Evolutionary conservation across 2,797 vertebrate species (phyloP), one percentile per base, ranked within the genome.

Genomic region (Crypturellus tataupa): DNA sequence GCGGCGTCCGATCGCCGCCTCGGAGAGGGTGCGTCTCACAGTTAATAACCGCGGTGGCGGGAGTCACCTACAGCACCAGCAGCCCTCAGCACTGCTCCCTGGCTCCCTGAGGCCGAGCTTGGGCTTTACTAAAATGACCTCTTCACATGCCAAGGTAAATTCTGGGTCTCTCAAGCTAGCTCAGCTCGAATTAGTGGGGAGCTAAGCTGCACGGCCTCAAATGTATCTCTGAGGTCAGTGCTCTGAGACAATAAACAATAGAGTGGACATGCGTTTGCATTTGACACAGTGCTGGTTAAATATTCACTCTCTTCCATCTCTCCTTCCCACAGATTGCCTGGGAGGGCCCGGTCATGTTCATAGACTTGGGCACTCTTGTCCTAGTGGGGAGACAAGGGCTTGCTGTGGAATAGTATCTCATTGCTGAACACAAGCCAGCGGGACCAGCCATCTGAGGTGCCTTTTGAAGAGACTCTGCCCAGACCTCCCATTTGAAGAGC

Each of bases 11-110:
- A 80, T 76, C 10, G 75, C 75, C 39, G 79, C 2, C 4, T 3
- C n/a, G 71, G 76, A 83, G 92, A 85, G 64, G 94, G 68, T 59
- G 90, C 83, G 9, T 90, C 95, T 95, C 75, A 68, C 49, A 81
- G 39, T 94, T 96, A 96, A 94, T 91, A 93, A 80, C 58, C 7
- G 2, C 1, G 59, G 69, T 82, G 89, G 76, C 5, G 0, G 89
- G 93, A 96, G 94, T 91, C 79, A 91, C 85, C 90, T 89, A 47
- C 60, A 25, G 90, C 40, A 86, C 77, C 59, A 62, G 91, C 89
- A 92, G 90, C 85, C 85, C 84, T 96, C 90, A 90, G 75, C 89
- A 46, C 29, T 91, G 18, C 87, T 92, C 55, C 44, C 12, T 55
- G 80, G 89, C 49, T 94, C 59, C 87, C 71, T 5, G 27, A 72